These are phyloP conservation scores for Pterostichus niger DNA, from an alignment of 2,888 invertebrate species.

Conservation along the genomic window DNA sequence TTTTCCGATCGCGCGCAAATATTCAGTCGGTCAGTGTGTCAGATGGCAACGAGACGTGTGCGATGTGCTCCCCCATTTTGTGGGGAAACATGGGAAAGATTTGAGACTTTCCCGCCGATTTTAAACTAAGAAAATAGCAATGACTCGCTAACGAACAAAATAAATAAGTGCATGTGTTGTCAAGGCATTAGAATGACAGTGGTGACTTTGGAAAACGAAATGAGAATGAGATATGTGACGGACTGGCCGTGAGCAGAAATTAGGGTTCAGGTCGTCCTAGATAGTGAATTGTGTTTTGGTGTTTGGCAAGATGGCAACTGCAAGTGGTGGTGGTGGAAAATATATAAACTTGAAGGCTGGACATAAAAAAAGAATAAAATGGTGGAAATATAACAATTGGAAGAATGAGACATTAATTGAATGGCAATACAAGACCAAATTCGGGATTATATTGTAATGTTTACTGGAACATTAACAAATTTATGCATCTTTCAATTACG, in stretches of 20 bases:
- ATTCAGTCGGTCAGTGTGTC: conserved; percentile 42
- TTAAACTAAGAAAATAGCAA: neutral
- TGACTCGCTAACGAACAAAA: neutral
- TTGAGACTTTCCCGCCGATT: neutral
- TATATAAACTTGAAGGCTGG: conserved; percentile 71
- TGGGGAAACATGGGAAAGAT: neutral
- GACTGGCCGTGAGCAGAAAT: neutral
- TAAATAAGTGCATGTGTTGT: conserved; percentile 26
- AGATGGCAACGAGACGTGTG: conserved; percentile 15
- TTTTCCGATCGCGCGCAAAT: neutral
- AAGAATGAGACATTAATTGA: conserved; percentile 70
- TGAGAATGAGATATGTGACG: neutral
- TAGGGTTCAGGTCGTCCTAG: neutral
- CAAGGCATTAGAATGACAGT: conserved; percentile 19
- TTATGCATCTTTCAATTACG: conserved; percentile 28
- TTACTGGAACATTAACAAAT: conserved; percentile 39
- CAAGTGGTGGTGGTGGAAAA: conserved; percentile 74
- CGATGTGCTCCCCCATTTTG: neutral
- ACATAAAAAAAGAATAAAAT: conserved; percentile 74
- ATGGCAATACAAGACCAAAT: conserved; percentile 60
- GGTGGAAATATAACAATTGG: conserved; percentile 74
- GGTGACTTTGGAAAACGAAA: neutral
- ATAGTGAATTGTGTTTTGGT: conserved; percentile 9
- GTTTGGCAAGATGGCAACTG: conserved; percentile 68
- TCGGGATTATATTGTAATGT: conserved; percentile 62